These are phyloP conservation scores for Hephaestus fuliginosus DNA, from an alignment of 2,797 vertebrate genomes.

Conservation along the genomic window DNA sequence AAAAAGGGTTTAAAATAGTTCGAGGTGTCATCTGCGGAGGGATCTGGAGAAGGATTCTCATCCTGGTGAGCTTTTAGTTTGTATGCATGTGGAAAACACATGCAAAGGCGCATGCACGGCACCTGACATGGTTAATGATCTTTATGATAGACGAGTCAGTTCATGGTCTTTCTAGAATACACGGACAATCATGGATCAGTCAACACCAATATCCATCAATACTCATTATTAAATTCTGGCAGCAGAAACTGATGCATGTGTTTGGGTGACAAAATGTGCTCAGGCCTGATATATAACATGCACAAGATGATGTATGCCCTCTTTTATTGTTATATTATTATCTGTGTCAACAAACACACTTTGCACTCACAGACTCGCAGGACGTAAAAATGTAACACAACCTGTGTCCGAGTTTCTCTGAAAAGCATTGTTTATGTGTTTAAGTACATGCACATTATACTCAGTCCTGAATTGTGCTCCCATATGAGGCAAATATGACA, in stretches of 20 bases:
- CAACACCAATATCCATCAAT: neutral
- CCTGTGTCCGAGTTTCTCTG: neutral
- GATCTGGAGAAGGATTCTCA: constrained; percentile 28
- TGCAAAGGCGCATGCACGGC: constrained; percentile 4
- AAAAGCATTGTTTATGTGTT: neutral
- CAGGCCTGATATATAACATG: no score
- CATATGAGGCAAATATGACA: neutral
- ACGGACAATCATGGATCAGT: neutral
- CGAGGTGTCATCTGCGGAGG: constrained; percentile 60
- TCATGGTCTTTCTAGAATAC: neutral
- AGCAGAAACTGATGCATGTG: neutral
- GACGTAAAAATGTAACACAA: constrained; percentile 3
- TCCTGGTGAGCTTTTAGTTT: constrained; percentile 3
- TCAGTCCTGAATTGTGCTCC: neutral
- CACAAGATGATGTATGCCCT: neutral
- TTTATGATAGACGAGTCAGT: neutral
- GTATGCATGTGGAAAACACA: neutral
- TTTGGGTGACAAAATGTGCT: neutral
- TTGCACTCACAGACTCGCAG: constrained; percentile 7
- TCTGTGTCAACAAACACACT: constrained; percentile 2
- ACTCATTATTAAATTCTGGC: neutral
- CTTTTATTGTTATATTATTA: neutral
- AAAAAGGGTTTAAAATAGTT: constrained; percentile 74
- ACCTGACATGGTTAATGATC: constrained; percentile 4
- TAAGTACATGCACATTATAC: neutral